Evolutionary conservation across 1,140 invertebrate genomes (phyloP), one percentile per base, ranked within the genome.

Genomic region (Drosophila tani): DNA sequence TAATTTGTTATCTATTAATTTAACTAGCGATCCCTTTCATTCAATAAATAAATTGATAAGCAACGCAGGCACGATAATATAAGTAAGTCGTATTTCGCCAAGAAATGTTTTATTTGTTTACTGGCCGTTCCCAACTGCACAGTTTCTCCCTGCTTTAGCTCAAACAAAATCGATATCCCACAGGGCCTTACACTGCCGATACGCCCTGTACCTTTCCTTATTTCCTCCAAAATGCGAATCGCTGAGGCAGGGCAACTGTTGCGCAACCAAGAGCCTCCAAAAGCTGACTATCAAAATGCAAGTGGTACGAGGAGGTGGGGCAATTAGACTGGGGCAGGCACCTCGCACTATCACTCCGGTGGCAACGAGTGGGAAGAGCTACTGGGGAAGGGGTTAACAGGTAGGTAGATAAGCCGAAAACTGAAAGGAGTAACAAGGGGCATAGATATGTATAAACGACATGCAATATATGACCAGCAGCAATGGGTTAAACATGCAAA

Each of bases 381-480:
- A 71, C 29, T 58, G 9, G 12, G 67, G 9, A 35, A 8, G 45
- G 53, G 43, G 41, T 19, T 40, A 32, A 17, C 66, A 40, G 65
- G 69, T 50, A 40, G 50, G 67, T 59, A 59, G 70, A 73, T 74
- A 74, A 74, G 27, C 38, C 46, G 35, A 67, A 45, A 67, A 45
- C 57, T 77, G 64, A 77, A 77, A 79, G 75, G 57, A 56, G 56
- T 40, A 71, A 55, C 38, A 49, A 70, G 53, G 51, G 43, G 53
- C 17, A 38, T 38, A 38, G 6, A 53, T 50, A n/a, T 50, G 38
- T 65, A 63, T 51, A 47, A 59, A 60, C 64, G 53, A 66, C 84
- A 87, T 88, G 84, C 84, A 87, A 88, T 79, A 88, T 79, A 84
- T 66, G 63, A 69, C 40, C 60, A 66, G 47, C 55, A 75, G 70